phyloP scores from a whole-genome alignment of 2,113 vertebrate genomes.

The Leiothrix lutea region DNA sequence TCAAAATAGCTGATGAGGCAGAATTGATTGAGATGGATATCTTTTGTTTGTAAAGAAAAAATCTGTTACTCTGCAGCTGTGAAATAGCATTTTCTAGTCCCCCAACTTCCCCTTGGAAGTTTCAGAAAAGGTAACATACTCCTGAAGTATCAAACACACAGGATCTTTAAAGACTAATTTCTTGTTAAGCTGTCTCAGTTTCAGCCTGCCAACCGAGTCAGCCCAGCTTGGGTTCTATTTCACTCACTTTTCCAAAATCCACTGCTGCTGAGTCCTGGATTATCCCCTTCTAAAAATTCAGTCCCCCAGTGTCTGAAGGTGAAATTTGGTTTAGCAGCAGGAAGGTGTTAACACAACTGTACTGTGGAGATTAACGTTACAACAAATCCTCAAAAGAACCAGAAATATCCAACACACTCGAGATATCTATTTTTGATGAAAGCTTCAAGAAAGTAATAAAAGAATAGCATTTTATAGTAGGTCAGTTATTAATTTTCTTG shows the following conservation, averaged over 20 bases:
- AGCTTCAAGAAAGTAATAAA: slow-evolving; percentile 6
- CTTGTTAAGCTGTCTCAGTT: slow-evolving; percentile 35
- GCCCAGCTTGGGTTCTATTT: slow-evolving; percentile 50
- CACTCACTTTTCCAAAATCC: slow-evolving; percentile 52
- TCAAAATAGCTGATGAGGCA: neutral
- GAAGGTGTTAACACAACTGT: slow-evolving; percentile 35
- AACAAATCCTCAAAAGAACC: slow-evolving; percentile 44
- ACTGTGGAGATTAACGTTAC: slow-evolving; percentile 6
- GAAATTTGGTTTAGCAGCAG: slow-evolving; percentile 44
- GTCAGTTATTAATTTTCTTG: slow-evolving; percentile 34
- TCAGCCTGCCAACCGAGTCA: neutral
- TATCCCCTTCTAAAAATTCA: slow-evolving; percentile 51
- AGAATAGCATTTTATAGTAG: neutral
- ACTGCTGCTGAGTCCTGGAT: slow-evolving; percentile 40
- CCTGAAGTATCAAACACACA: neutral
- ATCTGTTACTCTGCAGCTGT: neutral
- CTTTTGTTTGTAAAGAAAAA: neutral
- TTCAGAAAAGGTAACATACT: neutral
- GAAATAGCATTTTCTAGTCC: neutral
- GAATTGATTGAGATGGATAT: neutral
- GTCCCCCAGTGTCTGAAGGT: slow-evolving; percentile 31
- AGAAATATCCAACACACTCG: slow-evolving; percentile 19
- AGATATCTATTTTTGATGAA: slow-evolving; percentile 49
- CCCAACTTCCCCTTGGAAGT: neutral
- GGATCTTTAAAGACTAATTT: slow-evolving; percentile 41